phyloP scores from a whole-genome alignment of 2,113 vertebrate species.

The Odobenus rosmarus region DNA sequence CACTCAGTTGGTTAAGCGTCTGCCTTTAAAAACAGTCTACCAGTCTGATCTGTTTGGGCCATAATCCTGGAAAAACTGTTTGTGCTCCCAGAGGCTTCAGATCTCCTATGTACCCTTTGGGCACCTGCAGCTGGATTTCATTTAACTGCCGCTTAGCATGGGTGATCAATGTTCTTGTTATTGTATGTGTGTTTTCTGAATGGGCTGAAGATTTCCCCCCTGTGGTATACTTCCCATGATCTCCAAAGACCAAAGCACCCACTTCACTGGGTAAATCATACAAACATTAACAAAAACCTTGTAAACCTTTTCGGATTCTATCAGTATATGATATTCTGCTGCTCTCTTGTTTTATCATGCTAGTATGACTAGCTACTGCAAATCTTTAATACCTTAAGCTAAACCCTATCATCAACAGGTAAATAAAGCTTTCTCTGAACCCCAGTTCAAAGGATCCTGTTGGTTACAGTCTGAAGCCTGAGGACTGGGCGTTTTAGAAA shows the following conservation, averaged over 20 bases:
- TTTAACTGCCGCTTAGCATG: not conserved
- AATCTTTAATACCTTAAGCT: not conserved
- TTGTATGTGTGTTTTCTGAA: not conserved
- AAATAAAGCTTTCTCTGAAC: not conserved
- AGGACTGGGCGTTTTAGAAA: not conserved
- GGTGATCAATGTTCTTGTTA: not conserved
- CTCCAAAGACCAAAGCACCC: not conserved
- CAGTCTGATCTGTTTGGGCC: not conserved
- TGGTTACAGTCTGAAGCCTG: not conserved
- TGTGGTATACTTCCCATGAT: not conserved
- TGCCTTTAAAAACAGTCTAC: not conserved
- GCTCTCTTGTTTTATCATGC: not conserved
- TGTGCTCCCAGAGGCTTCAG: not conserved
- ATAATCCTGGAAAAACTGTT: not conserved
- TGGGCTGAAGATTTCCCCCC: not conserved
- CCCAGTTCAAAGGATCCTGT: not conserved
- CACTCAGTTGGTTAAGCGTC: not conserved
- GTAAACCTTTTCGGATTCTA: not conserved
- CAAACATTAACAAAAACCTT: not conserved
- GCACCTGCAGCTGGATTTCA: not conserved
- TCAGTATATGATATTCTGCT: not conserved
- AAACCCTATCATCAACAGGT: not conserved
- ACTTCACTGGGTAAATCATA: not conserved
- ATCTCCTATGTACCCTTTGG: not conserved
- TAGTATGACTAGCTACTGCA: not conserved